A percentile compares a stretch with the other conserved stretches of the same genome.
phyloP scores from a whole-genome alignment of 2,797 vertebrate genomes.

The Hypotaenidia philippensis region DNA sequence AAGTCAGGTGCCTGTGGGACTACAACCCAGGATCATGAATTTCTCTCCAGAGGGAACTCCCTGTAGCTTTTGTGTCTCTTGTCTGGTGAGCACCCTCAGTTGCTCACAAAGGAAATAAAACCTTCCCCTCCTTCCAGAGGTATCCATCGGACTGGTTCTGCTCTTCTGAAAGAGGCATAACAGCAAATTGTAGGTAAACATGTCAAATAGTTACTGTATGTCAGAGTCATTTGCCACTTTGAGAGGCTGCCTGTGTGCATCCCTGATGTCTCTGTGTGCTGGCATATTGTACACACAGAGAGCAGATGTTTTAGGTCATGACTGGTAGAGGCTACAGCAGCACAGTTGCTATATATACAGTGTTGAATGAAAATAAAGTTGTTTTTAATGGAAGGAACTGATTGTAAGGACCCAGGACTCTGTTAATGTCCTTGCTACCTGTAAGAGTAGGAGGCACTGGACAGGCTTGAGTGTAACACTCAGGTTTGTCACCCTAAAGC shows the following conservation, averaged over 20 bases:
- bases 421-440: neutral
- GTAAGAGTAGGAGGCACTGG: neutral
- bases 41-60: neutral
- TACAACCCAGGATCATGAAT: neutral
- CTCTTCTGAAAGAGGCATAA: neutral
- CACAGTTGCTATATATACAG: neutral
- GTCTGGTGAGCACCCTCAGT: neutral
- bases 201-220: neutral
- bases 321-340: neutral
- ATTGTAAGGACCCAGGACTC: neutral
- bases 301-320: neutral
- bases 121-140: neutral
- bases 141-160: neutral
- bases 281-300: too few species aligned
- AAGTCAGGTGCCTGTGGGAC: neutral
- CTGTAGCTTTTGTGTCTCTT: neutral
- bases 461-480: neutral
- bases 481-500: neutral
- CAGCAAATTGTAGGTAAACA: neutral
- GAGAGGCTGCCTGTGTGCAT: neutral
- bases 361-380: neutral
- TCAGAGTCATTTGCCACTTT: rapidly evolving
- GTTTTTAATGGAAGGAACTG: neutral
- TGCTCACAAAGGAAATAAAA: neutral
- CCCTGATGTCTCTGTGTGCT: neutral